Conservation (phyloP, 2,797 vertebrate species). For the Pipistrellus nathusii region DNA sequence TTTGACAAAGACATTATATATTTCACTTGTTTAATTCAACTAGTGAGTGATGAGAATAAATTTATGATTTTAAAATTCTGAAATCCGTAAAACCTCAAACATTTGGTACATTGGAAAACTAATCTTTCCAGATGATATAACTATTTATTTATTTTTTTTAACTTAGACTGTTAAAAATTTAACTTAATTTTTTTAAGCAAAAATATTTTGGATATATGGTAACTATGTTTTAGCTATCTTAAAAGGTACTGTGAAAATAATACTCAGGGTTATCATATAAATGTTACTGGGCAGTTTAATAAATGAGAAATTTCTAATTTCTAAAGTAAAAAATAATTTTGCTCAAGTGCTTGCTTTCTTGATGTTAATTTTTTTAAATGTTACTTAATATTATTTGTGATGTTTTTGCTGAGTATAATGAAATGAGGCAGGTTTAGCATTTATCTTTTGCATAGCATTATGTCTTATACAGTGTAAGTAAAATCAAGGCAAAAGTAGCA, state of each 20-base stretch:
- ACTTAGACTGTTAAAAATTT: not conserved
- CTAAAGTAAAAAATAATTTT: constrained; percentile 43
- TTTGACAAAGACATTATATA: constrained; percentile 39
- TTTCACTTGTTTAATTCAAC: constrained; percentile 49
- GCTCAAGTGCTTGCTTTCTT: constrained; percentile 17
- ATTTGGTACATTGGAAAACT: constrained; percentile 32
- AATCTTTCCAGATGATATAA: constrained; percentile 47
- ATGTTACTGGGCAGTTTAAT: not conserved
- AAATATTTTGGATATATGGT: constrained; percentile 46
- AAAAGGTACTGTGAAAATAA: not conserved
- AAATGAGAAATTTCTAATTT: not conserved
- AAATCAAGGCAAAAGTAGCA: not conserved
- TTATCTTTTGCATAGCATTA: constrained; percentile 43
- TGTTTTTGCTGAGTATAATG: constrained; percentile 31
- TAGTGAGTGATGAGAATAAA: constrained; percentile 15
- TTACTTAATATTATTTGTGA: not conserved
- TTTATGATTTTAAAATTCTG: constrained; percentile 39
- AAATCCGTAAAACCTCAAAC: constrained; percentile 42
- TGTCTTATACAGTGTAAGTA: not conserved
- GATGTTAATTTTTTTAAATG: not conserved
- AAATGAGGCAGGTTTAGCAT: constrained; percentile 1
- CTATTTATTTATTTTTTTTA: not conserved
- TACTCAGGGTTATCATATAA: not conserved
- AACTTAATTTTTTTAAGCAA: constrained; percentile 60
- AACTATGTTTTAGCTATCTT: constrained; percentile 25